Conservation (phyloP, 2,113 vertebrate genomes). For the Prinia subflava region DNA sequence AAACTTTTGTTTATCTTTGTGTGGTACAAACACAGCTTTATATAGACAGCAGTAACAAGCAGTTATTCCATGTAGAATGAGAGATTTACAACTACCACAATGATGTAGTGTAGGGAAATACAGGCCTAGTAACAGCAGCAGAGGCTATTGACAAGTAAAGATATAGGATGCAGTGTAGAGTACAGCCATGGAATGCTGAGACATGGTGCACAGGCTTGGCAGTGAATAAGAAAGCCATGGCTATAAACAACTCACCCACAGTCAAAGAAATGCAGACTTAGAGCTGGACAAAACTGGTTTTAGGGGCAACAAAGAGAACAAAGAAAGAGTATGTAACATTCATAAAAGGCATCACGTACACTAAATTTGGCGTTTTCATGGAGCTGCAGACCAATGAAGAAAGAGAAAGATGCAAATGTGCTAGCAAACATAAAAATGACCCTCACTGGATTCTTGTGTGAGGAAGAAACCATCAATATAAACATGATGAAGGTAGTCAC, state of each 20-base stretch:
- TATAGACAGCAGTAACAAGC: neutral
- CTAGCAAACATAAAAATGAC: neutral
- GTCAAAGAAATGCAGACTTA: conserved; percentile 55
- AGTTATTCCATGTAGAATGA: neutral
- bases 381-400: neutral
- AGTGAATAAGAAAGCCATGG: conserved; percentile 21
- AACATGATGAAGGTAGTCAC: neutral
- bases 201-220: conserved; percentile 22
- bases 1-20: neutral
- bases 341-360: neutral
- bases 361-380: neutral
- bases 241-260: conserved; percentile 47
- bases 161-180: neutral
- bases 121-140: neutral
- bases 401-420: neutral
- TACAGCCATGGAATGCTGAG: conserved; percentile 33
- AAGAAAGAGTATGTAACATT: conserved; percentile 44
- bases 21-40: neutral
- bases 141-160: neutral
- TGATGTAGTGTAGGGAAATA: neutral
- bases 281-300: conserved; percentile 53
- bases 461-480: neutral
- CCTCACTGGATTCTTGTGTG: neutral
- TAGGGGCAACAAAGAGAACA: conserved; percentile 57
- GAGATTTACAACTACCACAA: neutral